These are phyloP conservation scores for Rhynchomys soricoides DNA, from an alignment of 2,113 vertebrate genomes.

Conservation along the genomic window DNA sequence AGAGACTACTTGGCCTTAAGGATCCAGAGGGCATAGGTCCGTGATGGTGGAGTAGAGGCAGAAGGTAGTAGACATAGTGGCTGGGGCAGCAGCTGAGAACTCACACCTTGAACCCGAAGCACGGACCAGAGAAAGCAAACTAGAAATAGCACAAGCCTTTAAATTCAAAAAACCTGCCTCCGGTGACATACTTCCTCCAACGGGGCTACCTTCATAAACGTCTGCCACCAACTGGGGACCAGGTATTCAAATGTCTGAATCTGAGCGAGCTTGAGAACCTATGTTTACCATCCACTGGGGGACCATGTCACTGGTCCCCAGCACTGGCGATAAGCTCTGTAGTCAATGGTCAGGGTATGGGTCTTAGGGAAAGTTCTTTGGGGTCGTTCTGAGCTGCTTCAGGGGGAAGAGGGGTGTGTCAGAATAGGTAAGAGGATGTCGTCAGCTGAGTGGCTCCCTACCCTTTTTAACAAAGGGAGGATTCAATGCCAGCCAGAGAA, in stretches of 20 bases:
- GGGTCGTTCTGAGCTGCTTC: background rate
- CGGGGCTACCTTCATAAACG: background rate
- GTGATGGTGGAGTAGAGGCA: background rate
- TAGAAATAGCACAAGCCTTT: background rate
- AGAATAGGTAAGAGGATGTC: background rate
- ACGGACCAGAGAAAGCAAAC: background rate
- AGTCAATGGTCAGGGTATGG: fast-evolving
- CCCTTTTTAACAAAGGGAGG: background rate
- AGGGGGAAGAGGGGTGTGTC: background rate
- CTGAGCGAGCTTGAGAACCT: too few species aligned
- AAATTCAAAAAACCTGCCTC: too few species aligned
- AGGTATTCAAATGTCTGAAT: background rate
- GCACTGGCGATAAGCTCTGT: too few species aligned
- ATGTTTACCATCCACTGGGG: too few species aligned
- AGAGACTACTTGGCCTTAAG: background rate
- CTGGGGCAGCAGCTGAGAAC: background rate
- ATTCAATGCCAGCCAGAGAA: background rate
- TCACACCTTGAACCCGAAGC: background rate
- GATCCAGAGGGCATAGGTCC: background rate
- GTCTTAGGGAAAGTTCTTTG: background rate
- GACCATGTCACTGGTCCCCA: background rate
- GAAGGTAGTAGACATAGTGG: background rate
- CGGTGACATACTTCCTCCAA: background rate
- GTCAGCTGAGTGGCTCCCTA: fast-evolving
- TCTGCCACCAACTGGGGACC: background rate